These are phyloP conservation scores for Cephus cinctus DNA, from an alignment of 1,140 invertebrate species.

Conservation along the genomic window DNA sequence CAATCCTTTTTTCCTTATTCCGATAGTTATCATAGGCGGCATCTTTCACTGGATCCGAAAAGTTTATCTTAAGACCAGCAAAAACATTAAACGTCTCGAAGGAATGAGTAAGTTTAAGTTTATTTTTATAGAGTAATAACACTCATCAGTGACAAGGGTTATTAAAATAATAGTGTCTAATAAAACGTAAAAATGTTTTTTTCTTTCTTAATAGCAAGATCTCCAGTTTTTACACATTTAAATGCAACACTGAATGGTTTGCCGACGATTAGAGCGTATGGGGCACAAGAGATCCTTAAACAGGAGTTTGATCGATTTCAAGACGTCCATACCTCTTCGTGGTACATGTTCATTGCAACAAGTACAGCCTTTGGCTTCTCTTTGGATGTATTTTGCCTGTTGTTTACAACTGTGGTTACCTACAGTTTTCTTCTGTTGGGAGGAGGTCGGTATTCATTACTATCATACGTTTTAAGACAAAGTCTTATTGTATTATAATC, in stretches of 20 bases:
- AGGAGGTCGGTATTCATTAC: no score
- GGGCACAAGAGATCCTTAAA: slow-evolving; percentile 74
- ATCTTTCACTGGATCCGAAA: slow-evolving; percentile 73
- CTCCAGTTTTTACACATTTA: slow-evolving; percentile 85
- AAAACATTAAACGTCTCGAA: slow-evolving; percentile 84
- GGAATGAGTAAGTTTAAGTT: slow-evolving; percentile 66
- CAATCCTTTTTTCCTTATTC: slow-evolving; percentile 71
- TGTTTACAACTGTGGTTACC: slow-evolving; percentile 63
- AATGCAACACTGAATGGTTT: slow-evolving; percentile 87
- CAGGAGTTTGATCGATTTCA: slow-evolving; percentile 73
- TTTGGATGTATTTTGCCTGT: slow-evolving; percentile 71
- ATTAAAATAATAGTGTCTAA: no score
- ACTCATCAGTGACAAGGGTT: no score
- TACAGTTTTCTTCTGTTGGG: slow-evolving; percentile 63
- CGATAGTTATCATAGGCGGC: slow-evolving; percentile 65
- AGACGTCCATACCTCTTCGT: slow-evolving; percentile 65
- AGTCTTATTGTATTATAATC: no score
- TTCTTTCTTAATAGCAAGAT: slow-evolving; percentile 60
- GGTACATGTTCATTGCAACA: slow-evolving; percentile 69
- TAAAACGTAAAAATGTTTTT: slow-evolving; percentile 13
- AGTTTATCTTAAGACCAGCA: slow-evolving; percentile 79
- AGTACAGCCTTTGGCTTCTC: slow-evolving; percentile 71
- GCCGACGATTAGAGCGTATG: slow-evolving; percentile 84
- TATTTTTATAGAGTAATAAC: no score
- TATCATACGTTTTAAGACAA: no score